phyloP scores from a whole-genome alignment of 2,888 invertebrate species.

The Microplitis manilae region DNA sequence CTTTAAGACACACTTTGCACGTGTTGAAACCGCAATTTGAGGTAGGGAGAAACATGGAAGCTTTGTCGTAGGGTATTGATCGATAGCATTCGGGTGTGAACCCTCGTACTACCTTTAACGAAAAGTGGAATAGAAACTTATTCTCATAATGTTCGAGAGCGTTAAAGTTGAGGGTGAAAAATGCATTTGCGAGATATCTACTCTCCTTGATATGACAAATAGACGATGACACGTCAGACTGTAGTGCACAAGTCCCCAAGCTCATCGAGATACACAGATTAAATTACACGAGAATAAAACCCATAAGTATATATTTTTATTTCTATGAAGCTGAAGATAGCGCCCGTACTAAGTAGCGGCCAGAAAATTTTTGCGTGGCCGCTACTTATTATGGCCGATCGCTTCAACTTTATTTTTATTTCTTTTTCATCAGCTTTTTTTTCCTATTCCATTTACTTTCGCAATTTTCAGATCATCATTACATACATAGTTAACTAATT shows the following conservation, averaged over 20 bases:
- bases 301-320: not conserved
- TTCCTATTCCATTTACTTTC: not conserved
- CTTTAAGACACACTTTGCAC: slow-evolving; percentile 1
- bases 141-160: slow-evolving; percentile 5
- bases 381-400: too few relatives aligned
- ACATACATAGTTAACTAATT: not conserved
- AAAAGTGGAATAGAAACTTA: slow-evolving; percentile 12
- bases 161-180: slow-evolving; percentile 20
- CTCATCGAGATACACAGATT: not conserved
- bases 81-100: slow-evolving; percentile 25
- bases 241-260: not conserved
- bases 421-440: not conserved
- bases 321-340: not conserved
- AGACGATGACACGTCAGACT: slow-evolving; percentile 21
- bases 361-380: too few relatives aligned
- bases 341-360: too few relatives aligned
- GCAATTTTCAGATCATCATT: not conserved
- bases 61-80: slow-evolving; percentile 25
- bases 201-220: slow-evolving; percentile 19
- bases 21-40: slow-evolving; percentile 6
- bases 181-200: slow-evolving; percentile 16
- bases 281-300: not conserved
- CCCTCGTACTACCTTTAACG: slow-evolving; percentile 12
- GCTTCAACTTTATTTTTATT: not conserved
- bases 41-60: slow-evolving; percentile 20